Conservation (phyloP, 2,797 vertebrate species). For the Oryzias sinensis region DNA sequence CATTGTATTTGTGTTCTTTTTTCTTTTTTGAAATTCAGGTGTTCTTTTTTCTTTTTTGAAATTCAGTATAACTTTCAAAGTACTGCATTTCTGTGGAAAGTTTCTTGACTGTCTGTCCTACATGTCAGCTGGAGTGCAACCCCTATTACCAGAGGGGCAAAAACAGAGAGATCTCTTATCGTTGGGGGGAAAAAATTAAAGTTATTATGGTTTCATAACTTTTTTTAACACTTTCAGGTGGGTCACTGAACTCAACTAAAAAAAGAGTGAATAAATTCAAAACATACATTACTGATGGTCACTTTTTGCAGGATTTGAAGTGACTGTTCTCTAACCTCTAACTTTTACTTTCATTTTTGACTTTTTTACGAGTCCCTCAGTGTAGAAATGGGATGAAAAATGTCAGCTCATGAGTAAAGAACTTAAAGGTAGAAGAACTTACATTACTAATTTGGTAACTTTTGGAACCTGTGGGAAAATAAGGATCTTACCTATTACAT, state of each 20-base stretch:
- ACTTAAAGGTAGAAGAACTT: too few species aligned
- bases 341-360: constrained; percentile 31
- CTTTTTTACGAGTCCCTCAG: constrained; percentile 12
- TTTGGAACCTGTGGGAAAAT: constrained; percentile 9
- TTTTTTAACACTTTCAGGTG: too few species aligned
- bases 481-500: neutral
- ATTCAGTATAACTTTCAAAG: neutral
- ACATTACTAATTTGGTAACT: neutral
- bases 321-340: constrained; percentile 18
- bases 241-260: too few species aligned
- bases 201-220: too few species aligned
- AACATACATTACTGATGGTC: too few species aligned
- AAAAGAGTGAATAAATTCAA: too few species aligned
- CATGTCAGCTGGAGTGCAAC: neutral
- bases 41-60: neutral
- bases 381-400: neutral
- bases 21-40: neutral
- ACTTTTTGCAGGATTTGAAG: constrained; percentile 1
- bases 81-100: neutral
- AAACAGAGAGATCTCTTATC: neutral
- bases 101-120: neutral
- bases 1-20: neutral
- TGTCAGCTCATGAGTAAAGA: too few species aligned
- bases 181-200: too few species aligned
- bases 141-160: neutral